Evolutionary conservation across 35 echinoderm and acorn worm species (phyloP), one percentile per base, ranked within the genome.

Genomic region (Eucidaris tribuloides): DNA sequence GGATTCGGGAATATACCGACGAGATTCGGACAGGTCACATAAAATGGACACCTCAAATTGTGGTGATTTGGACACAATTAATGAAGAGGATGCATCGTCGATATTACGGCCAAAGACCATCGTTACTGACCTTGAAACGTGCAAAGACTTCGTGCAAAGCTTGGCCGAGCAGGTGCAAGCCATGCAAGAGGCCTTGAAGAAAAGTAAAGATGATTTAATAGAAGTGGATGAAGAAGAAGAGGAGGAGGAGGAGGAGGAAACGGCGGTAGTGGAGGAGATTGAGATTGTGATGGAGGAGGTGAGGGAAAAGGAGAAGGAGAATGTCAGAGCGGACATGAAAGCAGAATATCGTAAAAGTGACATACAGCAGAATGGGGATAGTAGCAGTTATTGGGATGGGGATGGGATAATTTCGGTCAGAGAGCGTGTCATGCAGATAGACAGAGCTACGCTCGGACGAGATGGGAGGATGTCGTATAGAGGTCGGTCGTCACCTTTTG

Each of bases 71-170:
- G 85, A 80, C 14, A 80, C 85, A 33, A 88, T 88, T 25, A 80
- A 77, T 37, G 85, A 88, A 48, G 85, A 88, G 54, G 76, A 49
- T 62, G 36, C 52, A 25, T 79, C 84, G 4, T 36, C 71, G 29
- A 85, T 58, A 25, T 7, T 61, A 41, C 81, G 58, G 44, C 80
- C 80, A 45, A 50, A 71, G 81, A 78, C 52, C 25, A 70, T 90
- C 56, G 84, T 83, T 6, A 87, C 85, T 2, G 85, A 88, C 61
- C 50, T 93, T 19, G 79, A 87, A 52, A 62, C 91, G 20, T 93
- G 91, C 45, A 82, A 82, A 54, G 84, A 93, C 70, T 93, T 93
- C 83, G 91, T 93, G 33, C 84, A 87, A 71, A 86, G 84, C 57
- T 54, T 93, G 84, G 91, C 85, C 0, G 66, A 81, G 35, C 91